Evolutionary conservation across 2,888 invertebrate genomes (phyloP).

Genomic region (Brenthis daphne): DNA sequence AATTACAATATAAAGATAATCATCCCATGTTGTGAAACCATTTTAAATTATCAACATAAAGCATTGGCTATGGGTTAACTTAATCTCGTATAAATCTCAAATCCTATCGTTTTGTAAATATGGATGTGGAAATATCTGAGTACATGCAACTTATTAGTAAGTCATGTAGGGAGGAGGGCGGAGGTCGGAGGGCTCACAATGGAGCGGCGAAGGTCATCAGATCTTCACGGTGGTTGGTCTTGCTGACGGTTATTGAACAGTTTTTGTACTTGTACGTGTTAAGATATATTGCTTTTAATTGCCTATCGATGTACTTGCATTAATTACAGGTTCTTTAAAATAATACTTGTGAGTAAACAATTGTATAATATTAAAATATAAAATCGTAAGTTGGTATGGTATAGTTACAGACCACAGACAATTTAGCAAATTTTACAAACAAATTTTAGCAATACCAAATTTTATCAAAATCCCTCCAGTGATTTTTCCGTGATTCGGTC

Average conservation of each 20-base stretch:
- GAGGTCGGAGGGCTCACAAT: conserved; percentile 59
- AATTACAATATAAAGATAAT: too few species aligned
- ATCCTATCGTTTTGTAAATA: not conserved
- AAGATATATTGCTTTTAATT: conserved; percentile 20
- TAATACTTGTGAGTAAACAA: not conserved
- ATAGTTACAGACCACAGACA: too few species aligned
- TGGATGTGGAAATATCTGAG: conserved; percentile 18
- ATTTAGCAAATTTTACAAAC: too few species aligned
- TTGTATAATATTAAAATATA: too few species aligned
- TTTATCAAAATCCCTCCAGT: too few species aligned
- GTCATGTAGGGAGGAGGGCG: conserved; percentile 28
- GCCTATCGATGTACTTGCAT: conserved; percentile 12
- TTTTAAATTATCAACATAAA: too few species aligned
- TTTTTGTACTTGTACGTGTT: conserved; percentile 23
- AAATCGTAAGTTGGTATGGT: too few species aligned
- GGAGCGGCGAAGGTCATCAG: conserved; percentile 73
- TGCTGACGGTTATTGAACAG: conserved; percentile 35
- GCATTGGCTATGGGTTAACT: too few species aligned
- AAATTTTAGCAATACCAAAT: too few species aligned
- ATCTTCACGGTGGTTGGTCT: conserved; percentile 70
- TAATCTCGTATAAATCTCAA: too few species aligned
- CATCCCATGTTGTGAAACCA: too few species aligned
- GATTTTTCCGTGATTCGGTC: too few species aligned
- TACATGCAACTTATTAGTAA: conserved; percentile 22
- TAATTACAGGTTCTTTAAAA: not conserved